Base-by-base conservation (phyloP, 1,140 invertebrate genomes). In the Aphelinus atriplicis region DNA sequence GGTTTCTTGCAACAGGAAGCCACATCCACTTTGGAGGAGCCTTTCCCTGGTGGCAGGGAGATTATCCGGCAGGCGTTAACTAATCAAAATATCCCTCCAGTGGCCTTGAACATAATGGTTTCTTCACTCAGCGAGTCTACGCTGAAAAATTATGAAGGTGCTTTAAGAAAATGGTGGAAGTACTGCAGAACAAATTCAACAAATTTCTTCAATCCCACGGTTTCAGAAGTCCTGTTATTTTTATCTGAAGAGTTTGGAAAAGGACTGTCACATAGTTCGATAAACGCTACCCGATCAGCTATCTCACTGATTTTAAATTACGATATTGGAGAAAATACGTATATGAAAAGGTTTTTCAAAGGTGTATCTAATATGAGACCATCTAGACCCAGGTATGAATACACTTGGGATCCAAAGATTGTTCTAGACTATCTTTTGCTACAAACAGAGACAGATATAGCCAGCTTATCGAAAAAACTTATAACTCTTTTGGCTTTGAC, bases 1-100 rank as follows among this genome's bases (percentile, higher is more conserved):
- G 51, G 47, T 45, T 68, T 63, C 50, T 42, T 1, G n/a, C 45
- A 67, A 55, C 73, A 57, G 43, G 1, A 7, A 56, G 45, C 10
- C 42, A 42, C 56, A 61, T n/a, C 78, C 51, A 7, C 61, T 81
- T 43, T 77, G 73, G 69, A 65, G 53, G 26, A 71, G 78, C 3
- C 71, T 81, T 82, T 75, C 81, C 76, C 76, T 82, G 79, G 80
- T 67, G 60, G 79, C 66, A 71, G 78, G 70, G 50, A n/a, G 77
- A 10, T 79, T 81, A 73, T 81, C 80, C 53, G 78, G 79, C 7
- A 77, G 77, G 77, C 64, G 0, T 80, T 80, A 1, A 1, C 72
- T 46, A 63, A 6, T 58, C 77, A 72, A 63, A 67, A 71, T 7
- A 61, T 75, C n/a, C 78, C 80, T 58, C 9, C 64, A 60, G 61